Evolutionary conservation across 2,113 vertebrate species (phyloP).

Genomic region (Tiliqua scincoides): DNA sequence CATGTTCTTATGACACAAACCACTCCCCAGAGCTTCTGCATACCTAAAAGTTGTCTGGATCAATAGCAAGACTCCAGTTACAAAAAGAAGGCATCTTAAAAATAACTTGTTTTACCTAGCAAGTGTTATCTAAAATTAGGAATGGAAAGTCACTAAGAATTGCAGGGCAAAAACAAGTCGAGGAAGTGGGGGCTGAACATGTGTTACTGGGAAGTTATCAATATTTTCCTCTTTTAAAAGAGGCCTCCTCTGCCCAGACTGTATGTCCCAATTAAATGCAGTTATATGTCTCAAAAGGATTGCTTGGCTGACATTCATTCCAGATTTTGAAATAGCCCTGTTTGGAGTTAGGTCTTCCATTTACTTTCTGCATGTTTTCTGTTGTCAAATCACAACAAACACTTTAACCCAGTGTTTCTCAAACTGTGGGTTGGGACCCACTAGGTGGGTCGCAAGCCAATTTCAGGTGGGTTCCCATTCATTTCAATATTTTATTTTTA

Average conservation of each 20-base stretch:
- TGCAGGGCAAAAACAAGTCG: neutral
- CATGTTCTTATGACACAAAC: no score
- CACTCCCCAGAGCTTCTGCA: conserved; percentile 39
- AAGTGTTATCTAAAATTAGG: conserved; percentile 58
- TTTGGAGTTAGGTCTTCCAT: neutral
- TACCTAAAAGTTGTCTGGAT: conserved; percentile 43
- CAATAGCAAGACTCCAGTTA: conserved; percentile 47
- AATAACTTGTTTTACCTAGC: conserved; percentile 58
- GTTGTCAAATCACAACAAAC: neutral
- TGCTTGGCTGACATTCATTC: neutral
- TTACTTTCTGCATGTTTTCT: neutral
- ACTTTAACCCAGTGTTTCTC: no score
- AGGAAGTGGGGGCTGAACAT: neutral
- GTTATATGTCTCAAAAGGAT: neutral
- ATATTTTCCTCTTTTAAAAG: neutral
- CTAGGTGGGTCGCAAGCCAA: no score
- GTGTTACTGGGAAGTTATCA: neutral
- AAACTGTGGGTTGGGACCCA: no score
- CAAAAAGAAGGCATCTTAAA: conserved; percentile 4
- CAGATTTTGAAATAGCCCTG: neutral
- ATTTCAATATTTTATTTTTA: no score
- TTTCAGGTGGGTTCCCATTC: no score
- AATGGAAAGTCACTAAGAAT: conserved; percentile 24
- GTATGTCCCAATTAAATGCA: neutral
- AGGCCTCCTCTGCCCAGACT: neutral